A percentile compares a stretch with the other conserved stretches of the same genome.
phyloP scores from a whole-genome alignment of 2,797 vertebrate species.

The Fundulus diaphanus region DNA sequence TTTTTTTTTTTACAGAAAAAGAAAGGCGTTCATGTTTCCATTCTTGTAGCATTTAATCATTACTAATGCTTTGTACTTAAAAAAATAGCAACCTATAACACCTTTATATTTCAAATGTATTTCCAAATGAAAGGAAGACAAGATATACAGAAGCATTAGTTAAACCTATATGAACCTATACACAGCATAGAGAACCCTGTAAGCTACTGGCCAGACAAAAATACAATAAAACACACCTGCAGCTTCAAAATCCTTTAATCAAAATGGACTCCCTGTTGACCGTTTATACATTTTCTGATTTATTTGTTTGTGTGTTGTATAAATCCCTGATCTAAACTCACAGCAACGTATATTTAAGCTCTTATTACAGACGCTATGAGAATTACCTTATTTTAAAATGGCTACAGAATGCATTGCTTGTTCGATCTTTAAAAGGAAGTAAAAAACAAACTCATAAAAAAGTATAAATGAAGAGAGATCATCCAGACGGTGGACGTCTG shows the following conservation, averaged over 20 bases:
- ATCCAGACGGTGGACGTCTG: constrained; percentile 54
- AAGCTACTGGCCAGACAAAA: constrained; percentile 81
- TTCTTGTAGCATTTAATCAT: constrained; percentile 78
- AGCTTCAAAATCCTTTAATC: constrained; percentile 68
- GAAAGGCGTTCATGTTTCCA: constrained; percentile 70
- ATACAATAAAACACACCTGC: constrained; percentile 66
- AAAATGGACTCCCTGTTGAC: constrained; percentile 76
- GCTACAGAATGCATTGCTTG: constrained; percentile 75
- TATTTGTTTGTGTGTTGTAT: constrained; percentile 40
- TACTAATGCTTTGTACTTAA: constrained; percentile 81
- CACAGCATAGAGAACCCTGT: constrained; percentile 82
- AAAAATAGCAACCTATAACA: constrained; percentile 92
- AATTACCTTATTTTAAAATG: constrained; percentile 63
- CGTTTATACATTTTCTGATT: constrained; percentile 58
- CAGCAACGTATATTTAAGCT: constrained; percentile 62
- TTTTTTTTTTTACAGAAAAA: constrained; percentile 59
- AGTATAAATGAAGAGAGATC: constrained; percentile 68
- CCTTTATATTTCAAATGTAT: constrained; percentile 91
- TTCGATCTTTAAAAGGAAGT: constrained; percentile 74
- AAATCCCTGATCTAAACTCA: constrained; percentile 76
- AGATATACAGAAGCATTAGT: constrained; percentile 90
- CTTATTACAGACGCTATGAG: constrained; percentile 55
- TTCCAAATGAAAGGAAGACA: constrained; percentile 87
- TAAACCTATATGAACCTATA: constrained; percentile 85
- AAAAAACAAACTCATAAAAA: constrained; percentile 76